phyloP scores from a whole-genome alignment of 2,797 vertebrate genomes.

The Discoglossus pictus region DNA sequence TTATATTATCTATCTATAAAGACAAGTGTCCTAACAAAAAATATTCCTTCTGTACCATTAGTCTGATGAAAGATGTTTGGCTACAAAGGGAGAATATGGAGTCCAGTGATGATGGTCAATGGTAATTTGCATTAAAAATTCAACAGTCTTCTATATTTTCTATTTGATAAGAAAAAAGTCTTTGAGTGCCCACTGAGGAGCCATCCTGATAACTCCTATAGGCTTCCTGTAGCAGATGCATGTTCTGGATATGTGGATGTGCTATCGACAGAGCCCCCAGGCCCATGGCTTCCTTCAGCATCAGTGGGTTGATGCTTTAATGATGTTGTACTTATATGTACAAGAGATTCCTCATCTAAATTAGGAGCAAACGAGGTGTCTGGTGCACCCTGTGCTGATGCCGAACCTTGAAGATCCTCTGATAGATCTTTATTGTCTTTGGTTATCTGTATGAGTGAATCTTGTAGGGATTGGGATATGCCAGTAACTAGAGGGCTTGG shows the following conservation, averaged over 20 bases:
- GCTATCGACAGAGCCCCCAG: slow-evolving; percentile 24
- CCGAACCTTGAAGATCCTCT: slow-evolving; percentile 7
- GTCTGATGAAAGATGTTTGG: background rate
- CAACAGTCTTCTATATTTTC: background rate
- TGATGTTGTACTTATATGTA: slow-evolving; percentile 11
- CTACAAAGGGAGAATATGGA: background rate
- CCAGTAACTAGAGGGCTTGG: background rate
- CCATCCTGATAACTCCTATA: slow-evolving; percentile 23
- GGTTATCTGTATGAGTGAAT: slow-evolving; percentile 1
- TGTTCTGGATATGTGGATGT: slow-evolving; percentile 15
- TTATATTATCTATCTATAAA: slow-evolving; percentile 1
- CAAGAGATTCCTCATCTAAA: slow-evolving; percentile 15
- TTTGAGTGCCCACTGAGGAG: slow-evolving; percentile 24
- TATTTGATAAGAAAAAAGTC: slow-evolving; percentile 17
- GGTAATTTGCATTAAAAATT: slow-evolving; percentile 2
- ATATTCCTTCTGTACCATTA: slow-evolving; percentile 8
- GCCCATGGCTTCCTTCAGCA: slow-evolving; percentile 33
- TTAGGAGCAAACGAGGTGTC: slow-evolving; percentile 12
- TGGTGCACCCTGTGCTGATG: slow-evolving; percentile 19
- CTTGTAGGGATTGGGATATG: background rate
- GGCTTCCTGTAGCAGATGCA: slow-evolving; percentile 18
- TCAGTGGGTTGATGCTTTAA: slow-evolving; percentile 28
- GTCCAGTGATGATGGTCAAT: background rate
- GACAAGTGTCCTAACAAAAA: background rate
- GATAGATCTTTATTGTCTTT: slow-evolving; percentile 17